These are phyloP conservation scores for Plusia festucae DNA, from an alignment of 2,888 invertebrate species.

Conservation along the genomic window DNA sequence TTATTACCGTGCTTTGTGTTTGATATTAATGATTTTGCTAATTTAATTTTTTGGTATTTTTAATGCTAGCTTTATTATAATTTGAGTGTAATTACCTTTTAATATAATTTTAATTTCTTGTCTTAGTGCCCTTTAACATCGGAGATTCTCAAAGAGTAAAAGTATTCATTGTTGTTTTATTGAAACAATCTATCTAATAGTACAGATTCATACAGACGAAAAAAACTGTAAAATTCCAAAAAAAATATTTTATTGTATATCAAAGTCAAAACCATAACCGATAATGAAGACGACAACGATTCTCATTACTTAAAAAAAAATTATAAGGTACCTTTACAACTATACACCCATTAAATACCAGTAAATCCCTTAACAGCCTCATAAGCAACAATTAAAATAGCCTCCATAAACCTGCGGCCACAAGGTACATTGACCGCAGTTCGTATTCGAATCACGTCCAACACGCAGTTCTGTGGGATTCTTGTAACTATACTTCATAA, in stretches of 20 bases:
- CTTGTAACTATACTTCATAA: conserved; percentile 43
- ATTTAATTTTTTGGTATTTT: conserved; percentile 22
- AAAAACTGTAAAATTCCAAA: no score
- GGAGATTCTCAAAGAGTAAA: no score
- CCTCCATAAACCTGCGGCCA: conserved; percentile 6
- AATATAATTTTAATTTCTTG: neutral
- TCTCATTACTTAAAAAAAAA: no score
- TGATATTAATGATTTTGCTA: conserved; percentile 53
- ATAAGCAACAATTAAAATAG: conserved; percentile 38
- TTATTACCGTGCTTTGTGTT: conserved; percentile 60
- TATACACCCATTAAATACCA: neutral
- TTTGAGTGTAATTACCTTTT: conserved; percentile 6
- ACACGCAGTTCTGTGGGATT: conserved; percentile 31
- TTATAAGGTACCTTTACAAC: no score
- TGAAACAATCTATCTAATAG: no score
- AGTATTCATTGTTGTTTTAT: neutral
- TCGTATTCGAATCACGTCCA: conserved; percentile 31
- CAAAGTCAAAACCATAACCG: no score
- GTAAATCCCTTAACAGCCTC: neutral
- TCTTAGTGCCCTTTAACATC: no score
- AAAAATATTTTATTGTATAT: no score
- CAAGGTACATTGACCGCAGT: conserved; percentile 15
- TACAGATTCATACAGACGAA: no score
- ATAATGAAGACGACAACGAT: no score
- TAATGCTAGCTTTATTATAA: conserved; percentile 7